phyloP scores from a whole-genome alignment of 1,140 invertebrate species.

The Platyura marginata region DNA sequence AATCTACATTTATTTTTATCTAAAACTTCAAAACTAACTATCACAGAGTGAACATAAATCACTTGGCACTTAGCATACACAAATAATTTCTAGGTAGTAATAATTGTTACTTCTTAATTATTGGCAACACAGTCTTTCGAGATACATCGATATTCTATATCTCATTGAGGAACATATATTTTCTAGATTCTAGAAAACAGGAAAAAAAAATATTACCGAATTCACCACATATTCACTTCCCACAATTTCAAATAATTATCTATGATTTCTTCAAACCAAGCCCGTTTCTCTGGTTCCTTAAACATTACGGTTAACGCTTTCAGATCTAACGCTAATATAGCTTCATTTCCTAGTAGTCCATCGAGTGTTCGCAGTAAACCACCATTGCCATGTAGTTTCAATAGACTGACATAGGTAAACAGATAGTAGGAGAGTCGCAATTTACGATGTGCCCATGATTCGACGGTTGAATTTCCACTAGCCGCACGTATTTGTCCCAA shows the following conservation, averaged over 20 bases:
- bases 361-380: slow-evolving; percentile 48
- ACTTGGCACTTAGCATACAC: not conserved
- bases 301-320: slow-evolving; percentile 57
- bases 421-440: slow-evolving; percentile 61
- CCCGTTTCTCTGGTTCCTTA: slow-evolving; percentile 43
- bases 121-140: not conserved
- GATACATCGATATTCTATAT: not conserved
- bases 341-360: slow-evolving; percentile 57
- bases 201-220: not conserved
- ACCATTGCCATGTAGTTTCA: slow-evolving; percentile 62
- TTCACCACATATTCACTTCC: slow-evolving; percentile 62
- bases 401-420: slow-evolving; percentile 56
- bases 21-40: not conserved
- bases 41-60: not conserved
- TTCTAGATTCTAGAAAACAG: not conserved
- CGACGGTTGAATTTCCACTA: slow-evolving; percentile 61
- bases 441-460: slow-evolving; percentile 50
- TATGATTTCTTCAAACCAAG: slow-evolving; percentile 70
- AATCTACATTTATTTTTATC: too few species aligned
- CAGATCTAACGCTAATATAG: slow-evolving; percentile 58
- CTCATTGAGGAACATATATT: not conserved
- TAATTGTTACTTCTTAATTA: not conserved
- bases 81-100: not conserved
- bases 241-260: slow-evolving; percentile 75
- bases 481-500: slow-evolving; percentile 50